Conservation (phyloP, 1,140 invertebrate species). For the Plectrocnemia conspersa region DNA sequence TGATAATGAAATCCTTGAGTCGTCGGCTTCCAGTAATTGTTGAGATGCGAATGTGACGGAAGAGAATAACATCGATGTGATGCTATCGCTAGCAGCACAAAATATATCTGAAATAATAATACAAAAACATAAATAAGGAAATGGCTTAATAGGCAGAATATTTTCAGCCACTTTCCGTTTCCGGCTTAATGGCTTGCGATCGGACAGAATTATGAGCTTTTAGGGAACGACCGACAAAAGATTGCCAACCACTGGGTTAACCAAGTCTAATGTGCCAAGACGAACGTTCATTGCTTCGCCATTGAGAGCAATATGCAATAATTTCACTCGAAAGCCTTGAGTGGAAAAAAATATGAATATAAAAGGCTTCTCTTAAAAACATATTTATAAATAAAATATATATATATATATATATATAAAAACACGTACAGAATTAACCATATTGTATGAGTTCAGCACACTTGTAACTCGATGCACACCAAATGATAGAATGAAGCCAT, state of each 20-base stretch:
- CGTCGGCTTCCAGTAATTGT: slow-evolving; percentile 3
- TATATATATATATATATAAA: no score
- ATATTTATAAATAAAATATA: no score
- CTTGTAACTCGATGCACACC: no score
- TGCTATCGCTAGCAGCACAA: slow-evolving; percentile 4
- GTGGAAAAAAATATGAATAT: neutral
- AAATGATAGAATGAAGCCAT: no score
- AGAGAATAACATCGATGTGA: neutral
- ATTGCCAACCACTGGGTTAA: neutral
- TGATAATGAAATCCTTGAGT: neutral
- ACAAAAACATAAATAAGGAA: neutral
- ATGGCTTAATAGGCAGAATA: neutral
- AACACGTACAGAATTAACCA: no score
- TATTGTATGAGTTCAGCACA: no score
- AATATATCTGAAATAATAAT: slow-evolving; percentile 12
- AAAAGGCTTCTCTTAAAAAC: no score
- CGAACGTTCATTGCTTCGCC: no score
- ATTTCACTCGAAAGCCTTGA: neutral
- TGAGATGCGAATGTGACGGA: slow-evolving; percentile 15
- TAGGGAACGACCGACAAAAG: neutral
- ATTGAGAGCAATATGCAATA: neutral
- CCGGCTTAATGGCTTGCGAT: neutral
- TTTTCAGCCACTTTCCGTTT: neutral
- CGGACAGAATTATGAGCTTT: slow-evolving; percentile 2
- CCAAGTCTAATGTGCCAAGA: neutral